Evolutionary conservation across 2,888 invertebrate genomes (phyloP).

Genomic region (Venustoraphidia nigricollis): DNA sequence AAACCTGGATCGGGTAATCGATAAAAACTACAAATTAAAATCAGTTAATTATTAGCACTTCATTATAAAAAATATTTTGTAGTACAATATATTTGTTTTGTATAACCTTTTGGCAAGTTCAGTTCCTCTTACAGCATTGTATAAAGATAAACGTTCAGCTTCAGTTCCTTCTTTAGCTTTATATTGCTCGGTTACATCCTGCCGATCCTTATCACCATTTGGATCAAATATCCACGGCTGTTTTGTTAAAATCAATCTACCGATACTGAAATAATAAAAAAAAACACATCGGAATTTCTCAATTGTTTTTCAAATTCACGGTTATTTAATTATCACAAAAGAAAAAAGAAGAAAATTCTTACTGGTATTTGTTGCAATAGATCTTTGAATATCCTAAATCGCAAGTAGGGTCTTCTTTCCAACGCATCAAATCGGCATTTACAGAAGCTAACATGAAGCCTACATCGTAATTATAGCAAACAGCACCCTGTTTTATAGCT

Average conservation of each 20-base stretch:
- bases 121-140: constrained; percentile 56
- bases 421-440: constrained; percentile 68
- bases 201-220: constrained; percentile 51
- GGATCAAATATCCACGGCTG: constrained; percentile 55
- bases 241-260: constrained; percentile 59
- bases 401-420: constrained; percentile 50
- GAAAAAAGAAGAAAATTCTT: constrained; percentile 19
- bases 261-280: constrained; percentile 38
- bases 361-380: constrained; percentile 61
- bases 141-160: constrained; percentile 55
- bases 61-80: not conserved
- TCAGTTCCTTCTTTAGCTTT: constrained; percentile 57
- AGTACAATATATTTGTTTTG: not conserved
- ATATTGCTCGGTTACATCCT: constrained; percentile 53
- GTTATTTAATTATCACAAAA: constrained; percentile 1
- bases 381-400: constrained; percentile 52
- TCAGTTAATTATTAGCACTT: not conserved
- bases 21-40: constrained; percentile 33
- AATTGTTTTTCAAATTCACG: not conserved
- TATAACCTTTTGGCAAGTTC: constrained; percentile 44
- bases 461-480: constrained; percentile 58
- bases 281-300: not conserved
- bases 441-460: constrained; percentile 68
- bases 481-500: constrained; percentile 61
- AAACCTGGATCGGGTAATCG: constrained; percentile 36